phyloP scores from a whole-genome alignment of 2,888 invertebrate genomes.

The Lasioglossum malachurum region DNA sequence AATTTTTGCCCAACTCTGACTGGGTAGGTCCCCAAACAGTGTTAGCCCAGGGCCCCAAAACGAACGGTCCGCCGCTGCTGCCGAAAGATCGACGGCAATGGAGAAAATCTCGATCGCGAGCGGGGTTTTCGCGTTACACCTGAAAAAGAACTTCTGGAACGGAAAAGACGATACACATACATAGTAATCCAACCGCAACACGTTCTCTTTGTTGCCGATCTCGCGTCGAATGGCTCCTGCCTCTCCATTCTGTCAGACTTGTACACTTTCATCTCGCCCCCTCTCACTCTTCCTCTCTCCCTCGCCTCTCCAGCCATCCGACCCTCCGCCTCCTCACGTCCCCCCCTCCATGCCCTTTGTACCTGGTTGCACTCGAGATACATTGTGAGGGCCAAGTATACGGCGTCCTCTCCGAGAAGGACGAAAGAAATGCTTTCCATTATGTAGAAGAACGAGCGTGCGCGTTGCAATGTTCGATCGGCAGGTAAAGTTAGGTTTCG shows the following conservation, averaged over 20 bases:
- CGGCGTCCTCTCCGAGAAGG: slow-evolving; percentile 37
- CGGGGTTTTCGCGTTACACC: slow-evolving; percentile 24
- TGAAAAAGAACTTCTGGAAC: slow-evolving; percentile 29
- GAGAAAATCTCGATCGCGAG: slow-evolving; percentile 35
- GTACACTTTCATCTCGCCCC: slow-evolving; percentile 36
- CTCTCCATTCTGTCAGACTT: slow-evolving; percentile 47
- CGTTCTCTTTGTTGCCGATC: slow-evolving; percentile 60
- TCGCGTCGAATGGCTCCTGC: slow-evolving; percentile 56
- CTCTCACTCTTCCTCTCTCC: too few relatives aligned
- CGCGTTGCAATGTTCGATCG: slow-evolving; percentile 26
- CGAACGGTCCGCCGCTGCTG: background rate
- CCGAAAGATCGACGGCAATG: background rate
- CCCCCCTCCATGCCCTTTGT: slow-evolving; percentile 25
- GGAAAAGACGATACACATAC: slow-evolving; percentile 43
- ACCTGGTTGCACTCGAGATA: slow-evolving; percentile 59
- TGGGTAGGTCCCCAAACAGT: too few relatives aligned
- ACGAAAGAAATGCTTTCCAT: slow-evolving; percentile 62
- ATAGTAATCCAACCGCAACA: slow-evolving; percentile 58
- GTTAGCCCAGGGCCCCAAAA: too few relatives aligned
- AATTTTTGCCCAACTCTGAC: too few relatives aligned
- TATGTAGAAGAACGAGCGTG: slow-evolving; percentile 37
- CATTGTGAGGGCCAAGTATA: slow-evolving; percentile 45
- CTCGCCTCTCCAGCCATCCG: background rate
- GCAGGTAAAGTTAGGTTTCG: slow-evolving; percentile 47
- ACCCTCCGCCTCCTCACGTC: too few relatives aligned